A percentile compares a stretch with the other conserved stretches of the same genome.
phyloP scores from a whole-genome alignment of 2,797 vertebrate genomes.

The Rousettus madagascariensis region DNA sequence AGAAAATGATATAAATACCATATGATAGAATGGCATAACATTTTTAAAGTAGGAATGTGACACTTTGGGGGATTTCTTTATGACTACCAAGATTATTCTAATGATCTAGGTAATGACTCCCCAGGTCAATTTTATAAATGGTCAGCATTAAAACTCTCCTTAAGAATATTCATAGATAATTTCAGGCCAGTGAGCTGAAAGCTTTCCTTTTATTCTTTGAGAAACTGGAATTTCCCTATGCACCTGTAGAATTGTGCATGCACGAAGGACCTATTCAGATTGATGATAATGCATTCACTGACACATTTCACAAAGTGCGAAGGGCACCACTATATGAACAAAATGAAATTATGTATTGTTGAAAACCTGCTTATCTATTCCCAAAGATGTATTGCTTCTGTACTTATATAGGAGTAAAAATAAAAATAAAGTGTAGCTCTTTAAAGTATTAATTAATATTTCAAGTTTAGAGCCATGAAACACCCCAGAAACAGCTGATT shows the following conservation, averaged over 20 bases:
- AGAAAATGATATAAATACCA: background rate
- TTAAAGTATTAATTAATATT: conserved; percentile 65
- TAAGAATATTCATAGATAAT: background rate
- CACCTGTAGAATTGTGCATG: background rate
- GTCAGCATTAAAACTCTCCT: background rate
- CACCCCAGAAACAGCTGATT: conserved; percentile 41
- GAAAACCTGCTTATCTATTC: background rate
- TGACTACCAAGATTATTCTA: background rate
- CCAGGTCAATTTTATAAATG: background rate
- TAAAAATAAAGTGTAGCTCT: conserved; percentile 28
- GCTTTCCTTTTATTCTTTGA: background rate
- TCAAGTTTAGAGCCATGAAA: conserved; percentile 52
- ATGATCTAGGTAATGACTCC: background rate
- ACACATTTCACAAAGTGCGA: background rate
- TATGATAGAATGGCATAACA: background rate
- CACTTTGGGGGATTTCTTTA: background rate
- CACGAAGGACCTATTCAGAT: background rate
- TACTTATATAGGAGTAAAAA: conserved; percentile 5
- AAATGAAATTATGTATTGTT: background rate
- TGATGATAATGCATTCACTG: background rate
- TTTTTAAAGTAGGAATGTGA: background rate
- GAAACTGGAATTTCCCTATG: background rate
- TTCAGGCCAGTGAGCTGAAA: background rate
- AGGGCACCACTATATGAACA: background rate
- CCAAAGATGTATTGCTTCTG: background rate